phyloP scores from a whole-genome alignment of 2,113 vertebrate genomes.

The Elachura formosa region DNA sequence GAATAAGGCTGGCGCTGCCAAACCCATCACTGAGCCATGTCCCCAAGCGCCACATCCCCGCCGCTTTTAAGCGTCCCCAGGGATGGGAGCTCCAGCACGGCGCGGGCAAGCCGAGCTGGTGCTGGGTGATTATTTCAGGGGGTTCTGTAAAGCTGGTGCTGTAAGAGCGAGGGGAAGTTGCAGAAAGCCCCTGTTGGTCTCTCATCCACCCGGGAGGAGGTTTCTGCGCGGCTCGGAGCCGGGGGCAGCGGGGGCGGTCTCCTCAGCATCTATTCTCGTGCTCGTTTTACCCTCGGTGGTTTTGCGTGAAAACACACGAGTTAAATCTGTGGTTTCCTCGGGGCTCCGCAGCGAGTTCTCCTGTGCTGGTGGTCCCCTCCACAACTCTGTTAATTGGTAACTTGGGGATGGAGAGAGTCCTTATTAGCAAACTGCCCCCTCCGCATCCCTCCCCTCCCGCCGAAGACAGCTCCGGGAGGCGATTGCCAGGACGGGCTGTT shows the following conservation, averaged over 20 bases:
- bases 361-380: slow-evolving; percentile 78
- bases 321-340: background rate
- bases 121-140: fast-evolving
- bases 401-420: slow-evolving; percentile 72
- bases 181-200: background rate
- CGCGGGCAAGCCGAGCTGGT: background rate
- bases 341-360: background rate
- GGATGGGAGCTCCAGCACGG: background rate
- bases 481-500: slow-evolving; percentile 83
- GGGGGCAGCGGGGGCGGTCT: background rate
- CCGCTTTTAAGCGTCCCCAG: background rate
- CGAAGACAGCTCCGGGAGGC: slow-evolving; percentile 74
- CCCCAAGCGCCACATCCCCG: fast-evolving
- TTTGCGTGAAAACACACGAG: background rate
- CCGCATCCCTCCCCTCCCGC: slow-evolving; percentile 52
- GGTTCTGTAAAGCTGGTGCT: fast-evolving
- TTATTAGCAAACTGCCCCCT: slow-evolving; percentile 69
- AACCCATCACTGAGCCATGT: fast-evolving
- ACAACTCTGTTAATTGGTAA: slow-evolving; percentile 78
- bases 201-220: background rate
- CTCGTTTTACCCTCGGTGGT: background rate
- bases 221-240: background rate
- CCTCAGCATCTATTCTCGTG: background rate
- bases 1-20: fast-evolving
- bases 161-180: background rate